These are phyloP conservation scores for Kryptopterus vitreolus DNA, from an alignment of 2,797 vertebrate species.

Conservation along the genomic window DNA sequence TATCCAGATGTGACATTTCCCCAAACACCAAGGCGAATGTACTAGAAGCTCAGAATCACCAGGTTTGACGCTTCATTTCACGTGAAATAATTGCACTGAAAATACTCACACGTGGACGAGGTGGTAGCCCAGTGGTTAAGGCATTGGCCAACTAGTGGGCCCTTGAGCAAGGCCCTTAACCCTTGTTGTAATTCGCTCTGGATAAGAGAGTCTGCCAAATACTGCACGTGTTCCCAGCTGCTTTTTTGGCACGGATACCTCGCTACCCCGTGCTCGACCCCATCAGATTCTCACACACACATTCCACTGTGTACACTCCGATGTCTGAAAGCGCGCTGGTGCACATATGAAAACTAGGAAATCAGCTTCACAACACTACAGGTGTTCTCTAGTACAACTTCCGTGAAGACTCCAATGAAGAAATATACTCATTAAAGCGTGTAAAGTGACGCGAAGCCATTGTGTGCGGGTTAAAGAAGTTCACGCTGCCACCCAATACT, in stretches of 20 bases:
- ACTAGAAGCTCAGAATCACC: background rate
- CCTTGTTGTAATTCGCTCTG: too few relatives aligned
- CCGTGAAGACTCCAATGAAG: background rate
- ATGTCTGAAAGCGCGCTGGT: background rate
- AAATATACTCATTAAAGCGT: background rate
- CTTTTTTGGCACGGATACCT: background rate
- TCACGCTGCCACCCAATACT: background rate
- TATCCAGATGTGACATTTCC: background rate
- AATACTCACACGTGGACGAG: background rate
- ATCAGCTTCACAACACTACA: background rate
- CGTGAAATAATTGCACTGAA: background rate
- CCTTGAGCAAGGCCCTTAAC: too few relatives aligned
- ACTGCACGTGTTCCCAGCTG: background rate
- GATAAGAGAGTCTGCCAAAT: too few relatives aligned
- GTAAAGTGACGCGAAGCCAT: background rate
- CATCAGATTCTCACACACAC: background rate
- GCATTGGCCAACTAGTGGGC: too few relatives aligned
- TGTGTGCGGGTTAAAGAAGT: background rate
- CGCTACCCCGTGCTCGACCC: background rate
- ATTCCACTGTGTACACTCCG: background rate
- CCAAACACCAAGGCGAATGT: background rate
- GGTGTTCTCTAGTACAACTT: background rate
- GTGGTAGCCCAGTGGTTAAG: too few relatives aligned
- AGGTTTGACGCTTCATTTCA: background rate
- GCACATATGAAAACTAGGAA: background rate